Conservation (phyloP, 1,140 invertebrate genomes). For the Formica selysi region DNA sequence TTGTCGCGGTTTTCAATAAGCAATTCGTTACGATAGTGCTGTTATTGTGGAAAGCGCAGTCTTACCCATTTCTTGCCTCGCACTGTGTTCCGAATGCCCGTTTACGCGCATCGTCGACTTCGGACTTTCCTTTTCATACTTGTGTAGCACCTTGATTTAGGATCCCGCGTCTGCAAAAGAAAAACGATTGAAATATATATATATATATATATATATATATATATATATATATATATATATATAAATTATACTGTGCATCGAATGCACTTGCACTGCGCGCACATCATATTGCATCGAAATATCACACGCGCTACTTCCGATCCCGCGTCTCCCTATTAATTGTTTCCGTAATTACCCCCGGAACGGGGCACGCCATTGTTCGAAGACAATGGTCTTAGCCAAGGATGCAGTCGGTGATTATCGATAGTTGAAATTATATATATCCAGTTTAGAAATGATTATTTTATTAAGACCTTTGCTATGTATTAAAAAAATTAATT, state of each 20-base stretch:
- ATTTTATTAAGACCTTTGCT: conserved; percentile 10
- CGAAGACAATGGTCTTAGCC: conserved; percentile 33
- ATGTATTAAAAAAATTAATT: neutral
- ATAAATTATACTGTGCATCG: neutral
- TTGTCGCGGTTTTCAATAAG: conserved; percentile 17
- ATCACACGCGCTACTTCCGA: conserved; percentile 33
- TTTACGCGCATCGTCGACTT: conserved; percentile 84
- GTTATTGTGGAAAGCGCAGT: conserved; percentile 28
- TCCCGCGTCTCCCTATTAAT: conserved; percentile 45
- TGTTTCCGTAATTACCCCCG: conserved; percentile 35
- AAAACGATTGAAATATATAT: neutral
- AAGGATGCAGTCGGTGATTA: neutral
- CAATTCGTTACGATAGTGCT: conserved; percentile 25
- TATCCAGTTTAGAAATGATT: neutral
- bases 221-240: neutral
- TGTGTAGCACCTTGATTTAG: conserved; percentile 40
- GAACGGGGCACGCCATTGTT: conserved; percentile 11
- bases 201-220: no score
- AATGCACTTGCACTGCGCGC: neutral
- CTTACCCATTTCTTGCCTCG: conserved; percentile 84
- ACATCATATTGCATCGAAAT: neutral
- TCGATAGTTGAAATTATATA: neutral
- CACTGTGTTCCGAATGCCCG: conserved; percentile 81
- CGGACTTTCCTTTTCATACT: conserved; percentile 82
- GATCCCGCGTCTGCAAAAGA: conserved; percentile 46